Evolutionary conservation across 2,797 vertebrate genomes (phyloP).

Genomic region (Leptoclinus maculatus): DNA sequence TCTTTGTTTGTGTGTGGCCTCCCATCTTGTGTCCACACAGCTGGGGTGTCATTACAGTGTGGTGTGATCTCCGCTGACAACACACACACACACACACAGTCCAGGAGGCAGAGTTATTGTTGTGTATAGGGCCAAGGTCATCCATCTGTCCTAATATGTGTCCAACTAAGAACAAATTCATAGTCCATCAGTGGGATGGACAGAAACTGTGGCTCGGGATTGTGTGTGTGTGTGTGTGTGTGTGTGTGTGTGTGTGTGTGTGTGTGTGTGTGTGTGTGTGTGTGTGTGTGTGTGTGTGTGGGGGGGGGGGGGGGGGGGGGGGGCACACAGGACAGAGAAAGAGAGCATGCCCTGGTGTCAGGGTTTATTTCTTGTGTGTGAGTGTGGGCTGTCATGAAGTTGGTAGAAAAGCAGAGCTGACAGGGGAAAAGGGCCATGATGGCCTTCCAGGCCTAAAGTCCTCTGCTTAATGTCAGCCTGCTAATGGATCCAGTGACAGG

Average conservation of each 20-base stretch:
- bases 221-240: background rate
- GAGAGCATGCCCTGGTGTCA: background rate
- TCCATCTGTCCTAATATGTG: slow-evolving; percentile 56
- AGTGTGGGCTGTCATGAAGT: slow-evolving; percentile 36
- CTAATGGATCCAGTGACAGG: slow-evolving; percentile 62
- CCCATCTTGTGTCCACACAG: background rate
- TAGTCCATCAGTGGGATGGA: slow-evolving; percentile 45
- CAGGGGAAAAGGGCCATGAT: slow-evolving; percentile 57
- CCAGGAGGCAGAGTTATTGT: slow-evolving; percentile 39
- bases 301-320: too few relatives aligned
- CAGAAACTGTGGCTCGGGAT: slow-evolving; percentile 4
- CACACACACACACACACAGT: slow-evolving; percentile 6
- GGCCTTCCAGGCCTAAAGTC: slow-evolving; percentile 42
- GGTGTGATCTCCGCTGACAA: background rate
- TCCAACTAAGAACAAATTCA: slow-evolving; percentile 56
- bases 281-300: slow-evolving; percentile 1
- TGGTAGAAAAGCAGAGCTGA: slow-evolving; percentile 61
- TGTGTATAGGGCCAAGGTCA: slow-evolving; percentile 53
- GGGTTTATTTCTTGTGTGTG: slow-evolving; percentile 20
- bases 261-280: background rate
- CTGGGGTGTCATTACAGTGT: background rate
- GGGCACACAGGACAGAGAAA: background rate
- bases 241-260: slow-evolving; percentile 1
- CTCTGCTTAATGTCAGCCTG: slow-evolving; percentile 57
- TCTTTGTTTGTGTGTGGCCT: background rate